A percentile compares a stretch with the other conserved stretches of the same genome.
Evolutionary conservation across 1,140 invertebrate species (phyloP).

Genomic region (Sweltsa coloradensis): DNA sequence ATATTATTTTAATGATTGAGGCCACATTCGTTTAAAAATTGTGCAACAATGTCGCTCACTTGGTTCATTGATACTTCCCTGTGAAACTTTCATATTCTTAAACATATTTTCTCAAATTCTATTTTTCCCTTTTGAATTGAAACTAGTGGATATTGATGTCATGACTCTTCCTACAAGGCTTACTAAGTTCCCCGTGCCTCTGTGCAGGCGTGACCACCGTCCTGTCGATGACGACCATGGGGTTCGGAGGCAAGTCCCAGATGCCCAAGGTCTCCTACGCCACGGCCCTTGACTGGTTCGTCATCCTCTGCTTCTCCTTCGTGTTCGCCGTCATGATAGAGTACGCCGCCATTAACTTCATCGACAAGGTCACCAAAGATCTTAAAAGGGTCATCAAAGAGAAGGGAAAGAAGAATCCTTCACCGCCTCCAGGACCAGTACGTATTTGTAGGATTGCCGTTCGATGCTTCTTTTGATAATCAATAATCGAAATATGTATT

Average conservation of each 20-base stretch:
- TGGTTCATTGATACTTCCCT: no score
- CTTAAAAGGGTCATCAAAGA: conserved; percentile 24
- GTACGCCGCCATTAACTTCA: conserved; percentile 46
- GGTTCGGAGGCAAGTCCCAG: conserved; percentile 40
- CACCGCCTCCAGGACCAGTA: background rate
- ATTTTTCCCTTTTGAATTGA: no score
- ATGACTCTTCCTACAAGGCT: no score
- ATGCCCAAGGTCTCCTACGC: conserved; percentile 44
- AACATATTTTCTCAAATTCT: no score
- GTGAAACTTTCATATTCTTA: no score
- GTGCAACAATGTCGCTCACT: no score
- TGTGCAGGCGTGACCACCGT: conserved; percentile 42
- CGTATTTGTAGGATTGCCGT: no score
- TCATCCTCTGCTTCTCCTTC: conserved; percentile 45
- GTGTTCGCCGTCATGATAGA: conserved; percentile 46
- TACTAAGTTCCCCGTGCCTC: background rate
- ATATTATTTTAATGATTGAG: no score
- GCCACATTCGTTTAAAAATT: no score
- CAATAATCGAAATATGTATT: no score
- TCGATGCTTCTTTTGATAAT: no score
- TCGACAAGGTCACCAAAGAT: conserved; percentile 35
- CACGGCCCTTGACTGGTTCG: conserved; percentile 46
- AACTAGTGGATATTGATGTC: no score
- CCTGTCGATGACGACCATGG: conserved; percentile 44
- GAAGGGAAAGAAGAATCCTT: conserved; percentile 16